Percentiles rank a stretch among this genome's conserved stretches.
phyloP scores from a whole-genome alignment of 2,113 vertebrate genomes.

The Neopipo cinnamomea region DNA sequence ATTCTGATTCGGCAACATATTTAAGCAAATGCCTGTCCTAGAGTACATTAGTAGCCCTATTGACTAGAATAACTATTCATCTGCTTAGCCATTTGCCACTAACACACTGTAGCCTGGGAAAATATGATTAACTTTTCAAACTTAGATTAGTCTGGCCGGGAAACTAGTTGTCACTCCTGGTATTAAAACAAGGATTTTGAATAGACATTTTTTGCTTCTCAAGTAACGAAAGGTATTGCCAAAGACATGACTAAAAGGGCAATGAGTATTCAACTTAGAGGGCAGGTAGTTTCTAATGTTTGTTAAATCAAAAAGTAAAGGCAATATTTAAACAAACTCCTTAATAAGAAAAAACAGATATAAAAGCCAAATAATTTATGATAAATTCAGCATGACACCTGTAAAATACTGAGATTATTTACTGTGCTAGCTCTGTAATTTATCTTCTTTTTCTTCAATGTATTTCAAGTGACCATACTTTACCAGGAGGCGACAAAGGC shows the following conservation, averaged over 20 bases:
- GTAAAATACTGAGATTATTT: background rate
- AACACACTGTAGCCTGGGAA: background rate
- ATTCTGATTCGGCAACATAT: background rate
- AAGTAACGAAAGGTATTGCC: background rate
- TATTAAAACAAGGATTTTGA: background rate
- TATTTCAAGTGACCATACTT: background rate
- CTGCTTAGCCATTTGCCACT: background rate
- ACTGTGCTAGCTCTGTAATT: background rate
- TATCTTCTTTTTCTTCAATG: background rate
- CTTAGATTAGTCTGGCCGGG: background rate
- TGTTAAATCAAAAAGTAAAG: background rate
- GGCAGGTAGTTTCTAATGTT: background rate
- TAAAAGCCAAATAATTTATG: background rate
- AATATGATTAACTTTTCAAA: background rate
- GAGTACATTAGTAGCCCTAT: background rate
- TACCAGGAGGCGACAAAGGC: background rate
- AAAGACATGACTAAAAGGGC: background rate
- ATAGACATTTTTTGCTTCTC: background rate
- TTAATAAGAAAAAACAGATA: background rate
- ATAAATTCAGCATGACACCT: background rate
- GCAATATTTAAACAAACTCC: background rate
- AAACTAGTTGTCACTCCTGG: background rate
- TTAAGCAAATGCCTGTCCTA: background rate
- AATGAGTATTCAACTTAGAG: background rate
- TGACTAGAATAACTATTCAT: background rate